Evolutionary conservation across 2,888 invertebrate species (phyloP).

Genomic region (Trissoscelio sp.): DNA sequence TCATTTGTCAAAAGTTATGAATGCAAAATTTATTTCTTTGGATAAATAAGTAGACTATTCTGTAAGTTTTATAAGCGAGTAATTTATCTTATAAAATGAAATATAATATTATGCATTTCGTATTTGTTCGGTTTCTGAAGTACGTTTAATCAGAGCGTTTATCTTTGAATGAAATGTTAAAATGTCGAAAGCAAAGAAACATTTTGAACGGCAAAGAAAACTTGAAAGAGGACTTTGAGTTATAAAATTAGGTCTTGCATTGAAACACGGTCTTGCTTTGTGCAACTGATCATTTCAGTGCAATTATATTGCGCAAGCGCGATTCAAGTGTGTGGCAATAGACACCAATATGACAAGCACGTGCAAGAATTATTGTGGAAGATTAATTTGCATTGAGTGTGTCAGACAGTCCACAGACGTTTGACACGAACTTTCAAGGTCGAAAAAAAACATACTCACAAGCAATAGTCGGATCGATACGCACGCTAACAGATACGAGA

Average conservation of each 20-base stretch:
- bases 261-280: slow-evolving; percentile 17
- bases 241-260: slow-evolving; percentile 23
- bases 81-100: background rate
- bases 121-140: background rate
- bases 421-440: slow-evolving; percentile 61
- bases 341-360: slow-evolving; percentile 42
- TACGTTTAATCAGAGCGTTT: background rate
- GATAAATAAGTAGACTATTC: too few species aligned
- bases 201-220: slow-evolving; percentile 6
- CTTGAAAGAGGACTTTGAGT: slow-evolving; percentile 3
- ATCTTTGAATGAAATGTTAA: background rate
- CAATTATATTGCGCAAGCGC: slow-evolving; percentile 38
- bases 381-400: slow-evolving; percentile 56
- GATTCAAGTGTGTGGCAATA: slow-evolving; percentile 14
- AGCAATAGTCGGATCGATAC: slow-evolving; percentile 44
- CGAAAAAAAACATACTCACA: slow-evolving; percentile 49
- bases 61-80: background rate
- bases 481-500: background rate
- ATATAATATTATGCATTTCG: background rate
- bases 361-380: slow-evolving; percentile 53
- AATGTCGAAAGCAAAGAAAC: background rate
- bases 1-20: background rate
- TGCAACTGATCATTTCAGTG: slow-evolving; percentile 18
- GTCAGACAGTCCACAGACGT: slow-evolving; percentile 58
- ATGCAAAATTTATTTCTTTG: background rate